Evolutionary conservation across 1,140 invertebrate genomes (phyloP).

Genomic region (Bemisia tabaci): DNA sequence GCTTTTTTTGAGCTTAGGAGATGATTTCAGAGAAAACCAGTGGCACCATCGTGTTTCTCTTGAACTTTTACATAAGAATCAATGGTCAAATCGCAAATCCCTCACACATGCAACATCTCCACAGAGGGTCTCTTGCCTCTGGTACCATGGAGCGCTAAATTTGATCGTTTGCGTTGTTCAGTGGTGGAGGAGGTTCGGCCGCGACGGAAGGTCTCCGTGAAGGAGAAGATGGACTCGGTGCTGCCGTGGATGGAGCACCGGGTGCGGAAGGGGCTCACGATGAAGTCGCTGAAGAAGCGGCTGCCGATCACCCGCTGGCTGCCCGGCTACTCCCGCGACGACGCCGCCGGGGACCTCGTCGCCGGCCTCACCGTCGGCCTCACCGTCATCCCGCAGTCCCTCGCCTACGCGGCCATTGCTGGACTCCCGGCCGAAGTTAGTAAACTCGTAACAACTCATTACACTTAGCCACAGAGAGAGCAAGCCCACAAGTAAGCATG

Average conservation of each 20-base stretch:
- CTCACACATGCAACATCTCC: too few relatives aligned
- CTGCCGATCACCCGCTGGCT: conserved; percentile 59
- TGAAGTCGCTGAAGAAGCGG: conserved; percentile 50
- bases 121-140: too few relatives aligned
- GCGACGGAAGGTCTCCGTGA: conserved; percentile 25
- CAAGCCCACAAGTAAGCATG: too few relatives aligned
- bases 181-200: conserved; percentile 31
- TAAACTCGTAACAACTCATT: background rate
- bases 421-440: conserved; percentile 53
- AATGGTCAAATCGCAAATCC: too few relatives aligned
- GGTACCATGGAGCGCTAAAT: too few relatives aligned
- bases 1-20: too few relatives aligned
- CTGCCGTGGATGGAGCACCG: conserved; percentile 29
- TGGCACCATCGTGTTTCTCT: too few relatives aligned
- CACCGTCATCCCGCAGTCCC: conserved; percentile 64
- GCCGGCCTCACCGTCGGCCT: conserved; percentile 76
- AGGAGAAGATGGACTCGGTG: conserved; percentile 24
- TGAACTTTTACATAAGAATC: too few relatives aligned
- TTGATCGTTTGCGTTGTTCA: too few relatives aligned
- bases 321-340: conserved; percentile 49
- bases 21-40: too few relatives aligned
- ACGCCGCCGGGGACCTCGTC: conserved; percentile 60
- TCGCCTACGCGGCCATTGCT: conserved; percentile 74
- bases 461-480: too few relatives aligned
- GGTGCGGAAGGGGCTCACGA: conserved; percentile 34